Evolutionary conservation across 1,140 invertebrate genomes (phyloP).

Genomic region (Matsumurasca onukii): DNA sequence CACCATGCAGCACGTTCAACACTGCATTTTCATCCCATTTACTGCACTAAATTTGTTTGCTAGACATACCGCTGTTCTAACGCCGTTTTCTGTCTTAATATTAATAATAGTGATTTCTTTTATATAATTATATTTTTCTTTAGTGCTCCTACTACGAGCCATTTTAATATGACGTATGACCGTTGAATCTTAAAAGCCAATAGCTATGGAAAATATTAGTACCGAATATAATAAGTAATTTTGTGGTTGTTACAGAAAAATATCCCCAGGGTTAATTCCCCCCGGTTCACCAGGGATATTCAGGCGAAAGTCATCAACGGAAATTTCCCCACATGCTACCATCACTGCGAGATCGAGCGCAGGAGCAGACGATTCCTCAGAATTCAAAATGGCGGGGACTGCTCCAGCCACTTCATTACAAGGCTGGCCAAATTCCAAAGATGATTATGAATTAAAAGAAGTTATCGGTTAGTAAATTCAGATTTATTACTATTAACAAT

Average conservation of each 20-base stretch:
- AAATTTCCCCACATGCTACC: slow-evolving; percentile 26
- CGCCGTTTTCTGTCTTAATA: too few species aligned
- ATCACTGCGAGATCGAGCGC: slow-evolving; percentile 27
- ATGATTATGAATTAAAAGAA: slow-evolving; percentile 92
- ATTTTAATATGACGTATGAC: too few species aligned
- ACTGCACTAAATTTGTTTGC: too few species aligned
- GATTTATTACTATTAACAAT: background rate
- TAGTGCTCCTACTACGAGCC: too few species aligned
- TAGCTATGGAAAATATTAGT: too few species aligned
- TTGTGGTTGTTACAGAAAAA: slow-evolving; percentile 53
- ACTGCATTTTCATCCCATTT: too few species aligned
- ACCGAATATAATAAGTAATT: background rate
- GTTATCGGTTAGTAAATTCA: slow-evolving; percentile 76
- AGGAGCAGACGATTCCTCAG: slow-evolving; percentile 28
- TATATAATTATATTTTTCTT: too few species aligned
- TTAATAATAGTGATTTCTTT: too few species aligned
- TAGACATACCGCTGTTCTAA: too few species aligned
- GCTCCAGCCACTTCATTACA: slow-evolving; percentile 13
- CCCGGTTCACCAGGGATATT: slow-evolving; percentile 64
- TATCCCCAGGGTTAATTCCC: slow-evolving; percentile 60
- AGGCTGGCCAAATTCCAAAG: slow-evolving; percentile 87
- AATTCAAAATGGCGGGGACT: slow-evolving; percentile 36
- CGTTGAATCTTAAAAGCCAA: too few species aligned
- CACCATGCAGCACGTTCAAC: too few species aligned
- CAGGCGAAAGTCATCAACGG: slow-evolving; percentile 58